A percentile compares a stretch with the other conserved stretches of the same genome.
Evolutionary conservation across 1,140 invertebrate genomes (phyloP).

Genomic region (Drosophila funebris): DNA sequence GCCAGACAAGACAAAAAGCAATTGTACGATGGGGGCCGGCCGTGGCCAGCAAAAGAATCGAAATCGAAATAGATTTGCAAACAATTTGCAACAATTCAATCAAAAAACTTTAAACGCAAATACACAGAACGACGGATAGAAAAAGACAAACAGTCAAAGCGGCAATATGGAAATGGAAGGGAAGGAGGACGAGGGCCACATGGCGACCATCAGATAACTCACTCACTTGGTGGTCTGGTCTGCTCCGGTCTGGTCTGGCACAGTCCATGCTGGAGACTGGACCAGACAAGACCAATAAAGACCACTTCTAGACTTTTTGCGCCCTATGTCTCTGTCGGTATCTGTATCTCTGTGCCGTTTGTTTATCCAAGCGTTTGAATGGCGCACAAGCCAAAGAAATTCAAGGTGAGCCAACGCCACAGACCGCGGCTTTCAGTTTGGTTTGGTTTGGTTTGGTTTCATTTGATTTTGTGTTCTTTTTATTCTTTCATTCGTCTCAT

Average conservation of each 20-base stretch:
- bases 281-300: constrained; percentile 48
- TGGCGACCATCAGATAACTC: constrained; percentile 78
- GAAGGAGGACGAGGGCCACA: neutral
- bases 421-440: constrained; percentile 9
- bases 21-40: constrained; percentile 73
- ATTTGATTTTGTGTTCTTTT: constrained; percentile 11
- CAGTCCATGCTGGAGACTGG: constrained; percentile 16
- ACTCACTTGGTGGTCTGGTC: constrained; percentile 74
- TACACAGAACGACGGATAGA: constrained; percentile 51
- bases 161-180: neutral
- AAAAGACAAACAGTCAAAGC: constrained; percentile 7
- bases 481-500: constrained; percentile 21
- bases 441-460: constrained; percentile 3
- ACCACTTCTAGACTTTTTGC: constrained; percentile 61
- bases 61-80: constrained; percentile 82
- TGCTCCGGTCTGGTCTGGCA: constrained; percentile 13
- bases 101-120: constrained; percentile 82
- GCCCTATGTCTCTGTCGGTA: constrained; percentile 46
- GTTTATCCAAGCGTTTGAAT: constrained; percentile 79
- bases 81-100: constrained; percentile 83
- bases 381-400: constrained; percentile 64
- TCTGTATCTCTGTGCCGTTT: constrained; percentile 48
- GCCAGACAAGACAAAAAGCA: constrained; percentile 75
- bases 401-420: constrained; percentile 63
- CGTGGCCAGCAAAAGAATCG: constrained; percentile 42